Conservation (phyloP, 2,113 vertebrate species). For the Pomatostomus ruficeps region DNA sequence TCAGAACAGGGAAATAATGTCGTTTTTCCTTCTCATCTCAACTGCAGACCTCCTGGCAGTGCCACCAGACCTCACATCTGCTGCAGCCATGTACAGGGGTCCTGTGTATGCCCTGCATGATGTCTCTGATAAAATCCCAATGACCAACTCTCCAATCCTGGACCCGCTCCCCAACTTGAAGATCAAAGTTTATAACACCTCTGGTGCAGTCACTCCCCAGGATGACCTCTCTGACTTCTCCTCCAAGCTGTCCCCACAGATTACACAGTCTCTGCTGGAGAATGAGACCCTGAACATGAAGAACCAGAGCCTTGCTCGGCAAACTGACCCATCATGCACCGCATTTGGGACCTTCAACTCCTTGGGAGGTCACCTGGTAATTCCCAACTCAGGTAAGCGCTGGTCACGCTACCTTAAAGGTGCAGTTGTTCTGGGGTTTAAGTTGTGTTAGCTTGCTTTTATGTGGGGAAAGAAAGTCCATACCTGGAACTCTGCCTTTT, state of each 20-base stretch:
- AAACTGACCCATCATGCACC: conserved; percentile 86
- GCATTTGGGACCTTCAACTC: conserved; percentile 92
- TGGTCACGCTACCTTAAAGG: background rate
- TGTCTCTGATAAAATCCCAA: conserved; percentile 94
- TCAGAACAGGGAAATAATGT: background rate
- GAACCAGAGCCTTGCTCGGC: conserved; percentile 86
- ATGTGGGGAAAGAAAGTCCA: background rate
- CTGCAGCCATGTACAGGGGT: conserved; percentile 94
- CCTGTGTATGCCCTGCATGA: conserved; percentile 91
- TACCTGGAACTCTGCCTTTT: background rate
- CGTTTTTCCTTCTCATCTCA: background rate
- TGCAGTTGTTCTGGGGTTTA: background rate
- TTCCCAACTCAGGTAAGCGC: conserved; percentile 89
- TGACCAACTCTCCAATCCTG: conserved; percentile 95
- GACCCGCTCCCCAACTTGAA: conserved; percentile 93
- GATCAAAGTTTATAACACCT: conserved; percentile 93
- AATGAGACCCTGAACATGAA: conserved; percentile 86
- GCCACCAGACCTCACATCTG: conserved; percentile 92
- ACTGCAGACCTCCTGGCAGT: conserved; percentile 86
- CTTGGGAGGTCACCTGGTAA: conserved; percentile 91
- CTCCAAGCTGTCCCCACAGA: conserved; percentile 90
- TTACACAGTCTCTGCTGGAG: conserved; percentile 87
- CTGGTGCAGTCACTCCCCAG: conserved; percentile 86
- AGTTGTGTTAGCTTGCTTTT: background rate
- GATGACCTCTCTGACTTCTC: conserved; percentile 88